Conservation (phyloP, 2,888 invertebrate genomes). For the Lymantria dispar region DNA sequence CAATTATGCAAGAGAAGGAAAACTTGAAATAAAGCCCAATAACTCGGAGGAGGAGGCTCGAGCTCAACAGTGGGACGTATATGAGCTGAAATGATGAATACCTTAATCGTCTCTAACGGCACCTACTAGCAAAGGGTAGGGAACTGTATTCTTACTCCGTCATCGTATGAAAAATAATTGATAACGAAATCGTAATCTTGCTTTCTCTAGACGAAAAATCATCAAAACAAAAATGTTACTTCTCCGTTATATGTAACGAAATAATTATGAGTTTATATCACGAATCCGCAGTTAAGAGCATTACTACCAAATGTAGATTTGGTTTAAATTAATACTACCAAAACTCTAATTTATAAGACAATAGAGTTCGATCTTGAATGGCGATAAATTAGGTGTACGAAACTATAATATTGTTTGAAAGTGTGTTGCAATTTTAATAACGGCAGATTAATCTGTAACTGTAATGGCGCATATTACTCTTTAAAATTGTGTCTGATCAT, state of each 20-base stretch:
- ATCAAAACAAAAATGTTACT: background rate
- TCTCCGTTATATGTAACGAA: constrained; percentile 14
- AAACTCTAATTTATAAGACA: rapidly evolving
- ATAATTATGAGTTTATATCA: constrained; percentile 36
- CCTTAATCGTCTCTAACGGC: too few relatives aligned
- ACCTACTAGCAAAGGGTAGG: too few relatives aligned
- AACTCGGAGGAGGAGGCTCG: too few relatives aligned
- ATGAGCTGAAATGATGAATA: too few relatives aligned
- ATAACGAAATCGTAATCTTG: too few relatives aligned
- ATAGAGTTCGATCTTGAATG: constrained; percentile 12
- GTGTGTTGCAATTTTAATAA: constrained; percentile 39
- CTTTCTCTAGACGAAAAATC: background rate
- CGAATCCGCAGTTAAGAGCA: constrained; percentile 35
- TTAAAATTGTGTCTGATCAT: too few relatives aligned
- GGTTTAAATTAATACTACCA: background rate
- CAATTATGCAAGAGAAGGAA: too few relatives aligned
- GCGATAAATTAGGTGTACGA: background rate
- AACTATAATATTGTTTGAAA: constrained; percentile 14
- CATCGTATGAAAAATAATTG: too few relatives aligned
- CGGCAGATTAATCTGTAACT: constrained; percentile 33
- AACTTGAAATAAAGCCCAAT: too few relatives aligned
- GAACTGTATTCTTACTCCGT: too few relatives aligned
- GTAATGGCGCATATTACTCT: constrained; percentile 21
- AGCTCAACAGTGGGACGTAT: too few relatives aligned
- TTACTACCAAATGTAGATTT: constrained; percentile 4